These are phyloP conservation scores for Callimorpha dominula DNA, from an alignment of 2,888 invertebrate genomes.

Conservation along the genomic window DNA sequence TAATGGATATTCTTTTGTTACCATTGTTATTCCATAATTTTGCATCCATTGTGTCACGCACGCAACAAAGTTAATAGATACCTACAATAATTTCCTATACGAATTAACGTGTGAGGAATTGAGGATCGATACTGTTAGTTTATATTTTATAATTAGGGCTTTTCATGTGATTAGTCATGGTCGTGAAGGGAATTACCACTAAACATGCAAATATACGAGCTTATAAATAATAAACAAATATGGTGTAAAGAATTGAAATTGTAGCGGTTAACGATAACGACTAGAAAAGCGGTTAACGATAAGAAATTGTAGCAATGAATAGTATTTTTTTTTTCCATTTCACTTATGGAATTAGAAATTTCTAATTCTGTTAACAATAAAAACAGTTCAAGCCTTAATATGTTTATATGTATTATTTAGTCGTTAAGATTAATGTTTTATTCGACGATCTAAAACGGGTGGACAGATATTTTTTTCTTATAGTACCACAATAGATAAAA, in stretches of 20 bases:
- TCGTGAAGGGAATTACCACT: background rate
- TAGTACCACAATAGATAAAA: too few relatives aligned
- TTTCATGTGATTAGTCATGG: slow-evolving; percentile 1
- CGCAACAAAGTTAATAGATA: background rate
- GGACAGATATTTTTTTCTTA: too few relatives aligned
- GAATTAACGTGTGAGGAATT: background rate
- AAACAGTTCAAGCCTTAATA: too few relatives aligned
- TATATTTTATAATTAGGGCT: slow-evolving; percentile 8
- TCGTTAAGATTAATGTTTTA: too few relatives aligned
- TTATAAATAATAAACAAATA: background rate
- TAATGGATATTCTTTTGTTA: background rate
- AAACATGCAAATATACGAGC: slow-evolving; percentile 9
- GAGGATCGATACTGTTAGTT: background rate
- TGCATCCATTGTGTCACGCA: background rate
- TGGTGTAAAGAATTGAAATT: background rate
- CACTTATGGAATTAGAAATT: too few relatives aligned
- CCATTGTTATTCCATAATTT: background rate
- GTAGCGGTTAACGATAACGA: too few relatives aligned
- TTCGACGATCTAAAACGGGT: too few relatives aligned
- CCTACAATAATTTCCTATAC: background rate
- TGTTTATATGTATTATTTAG: too few relatives aligned
- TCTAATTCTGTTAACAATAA: too few relatives aligned
- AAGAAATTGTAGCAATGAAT: too few relatives aligned
- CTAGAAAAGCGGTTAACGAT: too few relatives aligned
- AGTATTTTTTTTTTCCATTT: too few relatives aligned